Base-by-base conservation (phyloP, 2,797 vertebrate species). In the Centroberyx gerrardi region DNA sequence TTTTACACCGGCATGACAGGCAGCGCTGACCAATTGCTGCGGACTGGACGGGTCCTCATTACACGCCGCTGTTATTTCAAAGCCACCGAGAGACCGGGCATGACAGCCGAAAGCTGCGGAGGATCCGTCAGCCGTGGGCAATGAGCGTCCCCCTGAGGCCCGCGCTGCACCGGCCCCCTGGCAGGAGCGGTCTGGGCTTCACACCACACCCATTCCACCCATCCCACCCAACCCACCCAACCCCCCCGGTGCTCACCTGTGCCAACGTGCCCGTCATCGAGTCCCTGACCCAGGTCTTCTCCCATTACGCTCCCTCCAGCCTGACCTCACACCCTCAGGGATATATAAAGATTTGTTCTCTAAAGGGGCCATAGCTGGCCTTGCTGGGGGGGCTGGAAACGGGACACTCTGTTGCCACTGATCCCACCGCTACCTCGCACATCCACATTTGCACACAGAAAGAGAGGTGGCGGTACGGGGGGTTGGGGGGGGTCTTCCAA, bases 291-390 rank as follows among this genome's bases (percentile, higher is more conserved):
- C 76, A 27, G 75, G 81, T 82, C 86, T 82, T 92, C 91, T 93
- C 88, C 84, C 61, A 17, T 95, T 95, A 91, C 92, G 62, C 4
- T 81, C 85, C 69, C 72, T 82, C 22, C 55, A 81, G 65, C 76
- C 83, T 91, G 90, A 92, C 88, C 90, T 80, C 86, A 84, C 77
- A 88, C 90, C 91, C 90, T 83, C 56, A 73, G 89, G 85, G 91
- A 93, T 93, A 94, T 94, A 92, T 93, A 88, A 93, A 93, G 90
- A 92, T 92, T 87, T 89, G 90, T 85, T 92, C 90, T 93, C 82
- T 78, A 82, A 88, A 87, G 85, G 85, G 74, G 72, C 72, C 40
- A 87, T 71, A 72, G 51, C 78, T 78, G 78, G 81, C 83, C 72
- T 73, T 69, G 81, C 76, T 66, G 72, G 56, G 69, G 69, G 72